These are phyloP conservation scores for Momotus momota DNA, from an alignment of 2,797 vertebrate genomes.

Conservation along the genomic window DNA sequence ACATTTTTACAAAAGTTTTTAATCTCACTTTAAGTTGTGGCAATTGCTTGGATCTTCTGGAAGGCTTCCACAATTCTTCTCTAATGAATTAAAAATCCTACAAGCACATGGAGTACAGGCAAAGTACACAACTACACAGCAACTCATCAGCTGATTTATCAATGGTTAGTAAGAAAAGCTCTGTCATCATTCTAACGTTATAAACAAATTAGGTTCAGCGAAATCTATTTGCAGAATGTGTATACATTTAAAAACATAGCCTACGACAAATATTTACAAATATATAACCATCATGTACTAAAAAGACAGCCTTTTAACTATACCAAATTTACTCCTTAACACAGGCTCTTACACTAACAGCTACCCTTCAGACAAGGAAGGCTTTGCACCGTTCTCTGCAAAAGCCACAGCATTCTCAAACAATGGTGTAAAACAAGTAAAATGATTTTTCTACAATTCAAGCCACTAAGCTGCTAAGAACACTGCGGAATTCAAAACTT, in stretches of 20 bases:
- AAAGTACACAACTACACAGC: neutral
- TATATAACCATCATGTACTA: neutral
- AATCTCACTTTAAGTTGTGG: neutral
- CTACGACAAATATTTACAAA: neutral
- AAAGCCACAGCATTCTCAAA: neutral
- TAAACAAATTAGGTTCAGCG: neutral
- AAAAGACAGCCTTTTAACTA: neutral
- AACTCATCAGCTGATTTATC: neutral
- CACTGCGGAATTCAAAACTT: neutral
- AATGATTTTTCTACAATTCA: neutral
- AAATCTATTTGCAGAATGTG: neutral
- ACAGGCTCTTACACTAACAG: neutral
- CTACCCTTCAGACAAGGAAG: neutral
- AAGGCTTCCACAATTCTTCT: neutral
- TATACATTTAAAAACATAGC: neutral
- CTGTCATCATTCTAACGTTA: neutral
- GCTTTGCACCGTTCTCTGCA: neutral
- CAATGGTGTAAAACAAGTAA: neutral
- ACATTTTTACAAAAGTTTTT: neutral
- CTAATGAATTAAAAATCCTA: neutral
- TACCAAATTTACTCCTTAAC: neutral
- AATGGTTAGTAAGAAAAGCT: neutral
- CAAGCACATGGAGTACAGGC: neutral
- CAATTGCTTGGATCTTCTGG: neutral
- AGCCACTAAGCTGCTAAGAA: neutral